Base-by-base conservation (phyloP, 2,113 vertebrate genomes). In the Himantopus leucocephalus region DNA sequence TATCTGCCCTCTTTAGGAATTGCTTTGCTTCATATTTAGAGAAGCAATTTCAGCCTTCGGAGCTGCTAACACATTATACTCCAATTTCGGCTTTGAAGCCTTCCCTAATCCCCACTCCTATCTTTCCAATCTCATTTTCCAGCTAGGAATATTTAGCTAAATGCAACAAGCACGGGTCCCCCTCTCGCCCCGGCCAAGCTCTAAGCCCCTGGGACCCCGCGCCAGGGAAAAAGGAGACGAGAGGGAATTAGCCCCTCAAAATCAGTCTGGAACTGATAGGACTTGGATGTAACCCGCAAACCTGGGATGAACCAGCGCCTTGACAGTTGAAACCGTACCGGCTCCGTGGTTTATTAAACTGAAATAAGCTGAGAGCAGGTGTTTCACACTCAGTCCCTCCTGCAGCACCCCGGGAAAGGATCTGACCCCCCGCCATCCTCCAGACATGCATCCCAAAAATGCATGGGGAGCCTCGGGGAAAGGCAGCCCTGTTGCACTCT, bases 91-190 rank as follows among this genome's bases (percentile, higher is more conserved):
- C 80, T 96, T 48, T 60, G 70, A 88, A 94, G 92, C 70, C 64
- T 75, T 20, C 62, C 78, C 85, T 96, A 93, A 95, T 97, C 96
- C 90, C n/a, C 53, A 9, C 30, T 27, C 73, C 47, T 55, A 79
- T 74, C 85, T 56, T 63, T 85, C 86, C 94, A 86, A 79, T 90
- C 94, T 97, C 93, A 64, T 96, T 94, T 97, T 96, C 95, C 94
- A 92, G 59, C 32, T 21, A 60, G 85, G 64, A 94, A 72, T 45
- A 67, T 63, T 78, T 45, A 50, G 37, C 72, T 75, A 19, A 32
- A 66, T 0, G 0, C 58, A 29, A 70, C 3, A 2, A 1, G 1
- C n/a, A 5, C 1, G 1, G 41, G 41, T 75, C 82, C 26, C 75
- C 60, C 39, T 39, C 48, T 24, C 0, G 1, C 32, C 14, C 14